Evolutionary conservation across 2,888 invertebrate genomes (phyloP).

Genomic region (Stenchaetothrips biformis): DNA sequence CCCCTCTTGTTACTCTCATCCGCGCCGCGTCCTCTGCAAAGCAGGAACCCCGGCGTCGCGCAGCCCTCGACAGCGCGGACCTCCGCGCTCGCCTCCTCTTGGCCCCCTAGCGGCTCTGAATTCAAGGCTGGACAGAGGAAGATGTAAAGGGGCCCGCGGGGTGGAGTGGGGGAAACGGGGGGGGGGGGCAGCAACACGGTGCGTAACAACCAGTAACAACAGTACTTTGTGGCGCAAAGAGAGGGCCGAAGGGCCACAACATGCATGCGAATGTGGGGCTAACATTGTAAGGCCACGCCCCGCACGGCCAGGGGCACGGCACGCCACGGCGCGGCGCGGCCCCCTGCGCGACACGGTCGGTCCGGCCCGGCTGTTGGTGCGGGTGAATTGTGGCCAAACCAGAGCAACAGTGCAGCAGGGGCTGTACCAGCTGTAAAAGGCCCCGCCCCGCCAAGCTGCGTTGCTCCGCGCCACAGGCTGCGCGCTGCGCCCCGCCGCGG

Average conservation of each 20-base stretch:
- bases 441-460: too few species aligned
- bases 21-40: too few species aligned
- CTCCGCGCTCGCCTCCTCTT: neutral
- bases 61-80: neutral
- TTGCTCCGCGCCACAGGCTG: neutral
- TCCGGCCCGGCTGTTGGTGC: neutral
- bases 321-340: neutral
- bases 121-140: too few species aligned
- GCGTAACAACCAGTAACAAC: too few species aligned
- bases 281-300: neutral
- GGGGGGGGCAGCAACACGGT: neutral
- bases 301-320: neutral
- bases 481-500: neutral
- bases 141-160: too few species aligned
- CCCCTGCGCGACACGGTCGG: too few species aligned
- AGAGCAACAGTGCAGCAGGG: neutral
- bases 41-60: neutral
- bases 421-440: neutral
- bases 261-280: neutral
- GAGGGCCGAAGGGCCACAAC: too few species aligned
- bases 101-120: neutral
- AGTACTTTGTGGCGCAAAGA: too few species aligned
- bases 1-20: too few species aligned
- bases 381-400: neutral
- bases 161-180: neutral